Evolutionary conservation across 2,797 vertebrate genomes (phyloP).

Genomic region (Acestrorhynchus altus): DNA sequence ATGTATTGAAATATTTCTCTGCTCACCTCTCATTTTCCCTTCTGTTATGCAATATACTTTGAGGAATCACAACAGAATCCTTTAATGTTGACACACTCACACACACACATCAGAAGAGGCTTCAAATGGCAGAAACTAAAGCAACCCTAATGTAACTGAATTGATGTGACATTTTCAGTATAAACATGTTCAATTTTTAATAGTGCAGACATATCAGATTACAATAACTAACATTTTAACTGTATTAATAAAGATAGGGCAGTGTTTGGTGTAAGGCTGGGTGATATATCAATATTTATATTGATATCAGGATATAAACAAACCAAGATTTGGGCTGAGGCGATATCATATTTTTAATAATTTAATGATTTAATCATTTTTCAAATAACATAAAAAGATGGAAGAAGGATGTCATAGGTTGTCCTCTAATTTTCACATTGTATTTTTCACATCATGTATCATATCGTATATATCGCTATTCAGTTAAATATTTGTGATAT

Average conservation of each 20-base stretch:
- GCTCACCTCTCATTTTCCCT: slow-evolving; percentile 2
- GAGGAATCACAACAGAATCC: neutral
- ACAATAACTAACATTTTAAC: neutral
- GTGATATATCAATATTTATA: no score
- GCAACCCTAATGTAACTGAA: neutral
- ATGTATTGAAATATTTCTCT: slow-evolving; percentile 16
- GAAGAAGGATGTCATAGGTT: no score
- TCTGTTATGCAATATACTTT: neutral
- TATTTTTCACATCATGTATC: no score
- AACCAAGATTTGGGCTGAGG: no score
- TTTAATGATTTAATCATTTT: no score
- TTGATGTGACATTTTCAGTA: neutral
- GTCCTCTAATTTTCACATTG: no score
- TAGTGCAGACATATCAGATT: neutral
- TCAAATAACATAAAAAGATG: no score
- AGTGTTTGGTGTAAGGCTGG: neutral
- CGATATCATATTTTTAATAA: no score
- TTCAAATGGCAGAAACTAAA: neutral
- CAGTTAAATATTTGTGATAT: no score
- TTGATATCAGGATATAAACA: no score
- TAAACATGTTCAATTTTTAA: neutral
- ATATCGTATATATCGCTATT: no score
- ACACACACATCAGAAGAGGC: neutral
- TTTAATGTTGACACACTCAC: neutral
- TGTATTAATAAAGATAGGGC: neutral